These are phyloP conservation scores for Pteria penguin DNA, from an alignment of 2,888 invertebrate species.

Conservation along the genomic window DNA sequence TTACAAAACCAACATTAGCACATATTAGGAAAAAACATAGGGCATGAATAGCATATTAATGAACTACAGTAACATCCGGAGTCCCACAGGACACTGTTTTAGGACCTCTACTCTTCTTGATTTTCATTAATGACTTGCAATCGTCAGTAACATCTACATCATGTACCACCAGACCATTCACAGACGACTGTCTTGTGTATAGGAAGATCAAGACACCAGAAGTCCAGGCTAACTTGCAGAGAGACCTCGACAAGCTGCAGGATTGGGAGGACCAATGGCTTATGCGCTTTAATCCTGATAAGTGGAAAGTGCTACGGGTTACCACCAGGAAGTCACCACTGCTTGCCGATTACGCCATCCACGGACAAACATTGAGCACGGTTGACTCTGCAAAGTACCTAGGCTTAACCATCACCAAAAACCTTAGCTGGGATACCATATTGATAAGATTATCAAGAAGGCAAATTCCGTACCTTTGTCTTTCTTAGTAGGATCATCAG, in stretches of 20 bases:
- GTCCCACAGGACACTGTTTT: neutral
- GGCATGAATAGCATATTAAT: too few relatives aligned
- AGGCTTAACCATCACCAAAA: neutral
- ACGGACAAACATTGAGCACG: neutral
- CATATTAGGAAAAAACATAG: too few relatives aligned
- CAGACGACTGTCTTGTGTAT: constrained; percentile 40
- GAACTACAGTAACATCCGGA: neutral
- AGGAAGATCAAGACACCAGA: neutral
- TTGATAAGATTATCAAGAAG: too few relatives aligned
- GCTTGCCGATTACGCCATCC: neutral
- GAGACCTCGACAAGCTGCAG: neutral
- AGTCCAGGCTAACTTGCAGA: neutral
- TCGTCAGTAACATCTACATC: neutral
- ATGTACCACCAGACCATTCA: neutral
- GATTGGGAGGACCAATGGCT: neutral
- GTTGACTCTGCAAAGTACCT: constrained; percentile 6
- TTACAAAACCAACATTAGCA: too few relatives aligned
- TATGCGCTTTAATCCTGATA: constrained; percentile 22
- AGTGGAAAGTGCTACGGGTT: constrained; percentile 8
- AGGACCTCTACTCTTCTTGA: neutral
- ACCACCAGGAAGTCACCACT: constrained; percentile 15
- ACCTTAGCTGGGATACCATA: too few relatives aligned
- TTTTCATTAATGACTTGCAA: neutral
- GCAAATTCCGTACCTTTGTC: neutral
- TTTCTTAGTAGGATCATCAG: constrained; percentile 14